A percentile compares a stretch with the other conserved stretches of the same genome.
Evolutionary conservation across 2,797 vertebrate species (phyloP).

Genomic region (Ciconia nigra): DNA sequence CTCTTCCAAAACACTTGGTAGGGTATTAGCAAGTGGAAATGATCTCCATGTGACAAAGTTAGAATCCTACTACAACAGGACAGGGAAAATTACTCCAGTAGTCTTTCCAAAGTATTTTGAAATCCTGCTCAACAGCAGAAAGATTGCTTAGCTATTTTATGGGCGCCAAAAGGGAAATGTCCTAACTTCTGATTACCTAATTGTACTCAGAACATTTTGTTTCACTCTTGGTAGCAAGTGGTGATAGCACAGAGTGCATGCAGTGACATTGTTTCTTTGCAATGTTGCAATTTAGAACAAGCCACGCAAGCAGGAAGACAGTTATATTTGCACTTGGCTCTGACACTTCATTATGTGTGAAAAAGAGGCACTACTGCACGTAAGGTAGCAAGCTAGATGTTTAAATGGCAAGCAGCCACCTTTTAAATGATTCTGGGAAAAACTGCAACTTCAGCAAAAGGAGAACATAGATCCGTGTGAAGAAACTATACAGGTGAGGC

Average conservation of each 20-base stretch:
- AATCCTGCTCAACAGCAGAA: neutral
- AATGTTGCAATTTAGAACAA: neutral
- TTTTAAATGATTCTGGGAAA: neutral
- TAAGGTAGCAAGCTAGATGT: neutral
- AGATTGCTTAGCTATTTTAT: neutral
- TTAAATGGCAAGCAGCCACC: neutral
- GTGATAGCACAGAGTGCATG: neutral
- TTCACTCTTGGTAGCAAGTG: neutral
- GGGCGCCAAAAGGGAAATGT: neutral
- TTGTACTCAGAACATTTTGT: constrained; percentile 32
- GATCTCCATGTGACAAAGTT: constrained; percentile 16
- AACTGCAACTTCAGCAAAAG: neutral
- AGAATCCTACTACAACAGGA: neutral
- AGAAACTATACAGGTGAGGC: neutral
- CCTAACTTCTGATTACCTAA: constrained; percentile 26
- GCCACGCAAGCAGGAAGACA: neutral
- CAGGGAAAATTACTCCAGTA: neutral
- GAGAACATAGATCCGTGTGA: neutral
- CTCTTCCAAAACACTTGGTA: neutral
- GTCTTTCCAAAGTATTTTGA: constrained; percentile 29
- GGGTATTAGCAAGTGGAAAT: neutral
- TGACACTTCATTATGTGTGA: neutral
- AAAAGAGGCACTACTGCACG: neutral
- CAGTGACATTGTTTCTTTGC: neutral
- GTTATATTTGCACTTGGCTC: neutral